Evolutionary conservation across 2,797 vertebrate species (phyloP), one percentile per base, ranked within the genome.

Genomic region (Periparus ater): DNA sequence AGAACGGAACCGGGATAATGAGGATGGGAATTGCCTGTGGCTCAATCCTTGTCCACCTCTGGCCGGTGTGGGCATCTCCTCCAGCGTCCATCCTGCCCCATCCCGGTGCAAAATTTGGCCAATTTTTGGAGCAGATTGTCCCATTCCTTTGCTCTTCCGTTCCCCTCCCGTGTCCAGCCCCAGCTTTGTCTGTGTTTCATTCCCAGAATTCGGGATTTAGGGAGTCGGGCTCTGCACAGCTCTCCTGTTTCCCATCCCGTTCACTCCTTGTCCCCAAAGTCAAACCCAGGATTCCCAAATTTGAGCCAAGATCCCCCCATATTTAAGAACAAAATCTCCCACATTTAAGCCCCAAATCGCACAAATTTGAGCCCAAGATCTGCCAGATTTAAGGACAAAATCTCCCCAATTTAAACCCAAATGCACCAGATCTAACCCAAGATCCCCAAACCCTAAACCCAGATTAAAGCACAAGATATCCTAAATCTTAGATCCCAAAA

Each of bases 231-330:
- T 76, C 53, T 38, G 30, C 2, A 0, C 3, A 5, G 19, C 45
- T 32, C 36, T 47, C 36, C 55, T 26, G 7, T 10, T 80, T 50
- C 53, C 10, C 42, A 3, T 20, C 2, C 63, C 10, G 10, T 34
- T 66, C 38, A 2, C 30, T 3, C 1, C 10, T 36, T 14, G 3
- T 30, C 9, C 3, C 20, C 25, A 25, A 7, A 70, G 47, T 32
- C 51, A 44, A 73, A 5, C 26, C 5, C 9, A 6, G 32, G 5
- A 19, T n/a, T 22, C 13, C 4, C 27, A 48, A 9, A 60, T 65
- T 3, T 62, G 23, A 62, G 2, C 6, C 3, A 12, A 50, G 6
- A 55, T 16, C 4, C 1, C 3, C 4, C 27, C 38, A 30, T 1
- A 36, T 54, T 20, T 32, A 54, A 60, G 9, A 19, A 19, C 2